Evolutionary conservation across 2,113 vertebrate species (phyloP).

Genomic region (Sinocyclocheilus grahami): DNA sequence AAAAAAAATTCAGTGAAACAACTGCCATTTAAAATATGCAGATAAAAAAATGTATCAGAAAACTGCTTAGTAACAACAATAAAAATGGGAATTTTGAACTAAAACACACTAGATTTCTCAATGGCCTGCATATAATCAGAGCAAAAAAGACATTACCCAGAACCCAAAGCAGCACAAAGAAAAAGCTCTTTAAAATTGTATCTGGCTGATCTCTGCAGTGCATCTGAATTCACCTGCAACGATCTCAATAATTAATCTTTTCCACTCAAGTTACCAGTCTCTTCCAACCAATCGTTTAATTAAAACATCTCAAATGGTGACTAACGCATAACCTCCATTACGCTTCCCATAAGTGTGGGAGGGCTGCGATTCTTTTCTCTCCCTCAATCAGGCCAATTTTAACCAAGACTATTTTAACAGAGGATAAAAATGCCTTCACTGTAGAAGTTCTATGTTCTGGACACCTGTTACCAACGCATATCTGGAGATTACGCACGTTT

Average conservation of each 20-base stretch:
- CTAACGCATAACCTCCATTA: background rate
- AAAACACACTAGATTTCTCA: background rate
- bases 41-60: background rate
- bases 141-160: background rate
- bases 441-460: background rate
- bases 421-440: background rate
- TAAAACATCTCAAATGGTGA: background rate
- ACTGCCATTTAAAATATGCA: background rate
- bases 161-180: background rate
- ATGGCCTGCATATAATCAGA: background rate
- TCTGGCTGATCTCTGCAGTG: background rate
- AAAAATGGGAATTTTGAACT: background rate
- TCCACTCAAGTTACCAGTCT: background rate
- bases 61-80: background rate
- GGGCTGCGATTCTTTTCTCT: background rate
- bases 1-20: background rate
- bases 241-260: conserved; percentile 9
- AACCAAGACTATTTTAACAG: background rate
- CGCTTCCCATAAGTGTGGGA: conserved; percentile 1
- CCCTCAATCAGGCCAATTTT: background rate
- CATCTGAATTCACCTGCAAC: conserved; percentile 11
- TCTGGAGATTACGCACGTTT: background rate
- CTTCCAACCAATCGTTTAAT: conserved; percentile 6
- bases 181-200: background rate
- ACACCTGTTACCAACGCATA: background rate